phyloP scores from a whole-genome alignment of 2,113 vertebrate species.

The Lonchura striata region DNA sequence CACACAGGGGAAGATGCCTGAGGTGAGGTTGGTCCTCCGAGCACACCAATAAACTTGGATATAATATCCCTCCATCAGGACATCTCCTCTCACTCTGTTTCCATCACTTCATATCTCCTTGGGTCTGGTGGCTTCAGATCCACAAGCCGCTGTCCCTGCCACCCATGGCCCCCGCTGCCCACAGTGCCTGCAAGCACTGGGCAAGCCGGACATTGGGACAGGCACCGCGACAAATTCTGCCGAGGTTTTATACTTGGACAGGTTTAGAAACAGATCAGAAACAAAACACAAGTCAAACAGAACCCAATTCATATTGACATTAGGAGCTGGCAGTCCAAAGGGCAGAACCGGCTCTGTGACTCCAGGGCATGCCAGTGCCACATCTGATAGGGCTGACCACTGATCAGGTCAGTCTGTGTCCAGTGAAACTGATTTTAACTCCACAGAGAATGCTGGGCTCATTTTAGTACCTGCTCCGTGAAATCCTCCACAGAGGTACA shows the following conservation, averaged over 20 bases:
- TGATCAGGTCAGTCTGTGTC: neutral
- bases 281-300: neutral
- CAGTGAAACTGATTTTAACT: neutral
- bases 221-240: too few relatives aligned
- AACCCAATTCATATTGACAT: conserved; percentile 11
- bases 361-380: neutral
- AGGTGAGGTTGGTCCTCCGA: too few relatives aligned
- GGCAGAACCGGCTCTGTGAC: neutral
- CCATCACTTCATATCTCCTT: too few relatives aligned
- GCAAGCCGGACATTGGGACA: too few relatives aligned
- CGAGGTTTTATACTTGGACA: neutral
- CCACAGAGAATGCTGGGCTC: neutral
- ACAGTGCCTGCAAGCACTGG: too few relatives aligned
- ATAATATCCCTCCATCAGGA: too few relatives aligned
- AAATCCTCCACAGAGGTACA: conserved; percentile 95
- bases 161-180: too few relatives aligned
- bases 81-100: too few relatives aligned
- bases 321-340: neutral
- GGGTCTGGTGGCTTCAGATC: too few relatives aligned
- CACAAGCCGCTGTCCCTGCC: too few relatives aligned
- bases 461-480: conserved; percentile 86
- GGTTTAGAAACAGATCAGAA: fast-evolving
- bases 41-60: too few relatives aligned
- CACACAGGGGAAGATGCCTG: too few relatives aligned
- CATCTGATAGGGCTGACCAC: neutral